phyloP scores from a whole-genome alignment of 1,140 invertebrate genomes.

The Penaeus vannamei region DNA sequence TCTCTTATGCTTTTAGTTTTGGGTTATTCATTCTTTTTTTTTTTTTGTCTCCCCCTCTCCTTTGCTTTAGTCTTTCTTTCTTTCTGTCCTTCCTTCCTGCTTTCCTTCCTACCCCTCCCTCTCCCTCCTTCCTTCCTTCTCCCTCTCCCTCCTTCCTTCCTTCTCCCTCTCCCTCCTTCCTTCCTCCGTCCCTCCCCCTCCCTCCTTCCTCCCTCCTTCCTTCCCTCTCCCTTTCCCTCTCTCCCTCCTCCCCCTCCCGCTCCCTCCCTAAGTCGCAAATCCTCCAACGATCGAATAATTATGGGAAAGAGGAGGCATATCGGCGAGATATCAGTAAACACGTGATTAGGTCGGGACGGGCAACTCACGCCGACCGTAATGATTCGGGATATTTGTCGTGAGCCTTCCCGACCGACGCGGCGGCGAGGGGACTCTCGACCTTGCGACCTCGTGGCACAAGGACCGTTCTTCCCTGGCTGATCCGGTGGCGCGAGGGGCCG shows the following conservation, averaged over 20 bases:
- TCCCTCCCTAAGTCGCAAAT: background rate
- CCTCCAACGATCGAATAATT: background rate
- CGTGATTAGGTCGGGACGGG: constrained; percentile 37
- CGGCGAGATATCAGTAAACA: constrained; percentile 41
- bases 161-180: background rate
- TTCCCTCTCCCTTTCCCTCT: too few relatives aligned
- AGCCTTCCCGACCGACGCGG: background rate
- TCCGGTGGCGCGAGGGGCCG: background rate
- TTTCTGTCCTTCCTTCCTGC: background rate
- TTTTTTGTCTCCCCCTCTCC: background rate
- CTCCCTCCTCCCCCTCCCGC: background rate
- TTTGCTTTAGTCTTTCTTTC: background rate
- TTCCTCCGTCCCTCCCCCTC: too few relatives aligned
- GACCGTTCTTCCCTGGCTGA: background rate
- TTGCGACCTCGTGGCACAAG: background rate
- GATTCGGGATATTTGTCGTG: background rate
- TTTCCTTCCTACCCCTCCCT: background rate
- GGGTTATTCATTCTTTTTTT: too few relatives aligned
- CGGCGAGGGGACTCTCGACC: background rate
- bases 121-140: background rate
- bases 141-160: background rate
- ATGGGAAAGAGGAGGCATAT: background rate
- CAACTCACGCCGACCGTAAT: constrained; percentile 6
- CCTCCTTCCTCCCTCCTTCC: too few relatives aligned
- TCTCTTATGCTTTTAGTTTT: too few relatives aligned